Evolutionary conservation across 2,888 invertebrate species (phyloP).

Genomic region (Antheraea assamensis): DNA sequence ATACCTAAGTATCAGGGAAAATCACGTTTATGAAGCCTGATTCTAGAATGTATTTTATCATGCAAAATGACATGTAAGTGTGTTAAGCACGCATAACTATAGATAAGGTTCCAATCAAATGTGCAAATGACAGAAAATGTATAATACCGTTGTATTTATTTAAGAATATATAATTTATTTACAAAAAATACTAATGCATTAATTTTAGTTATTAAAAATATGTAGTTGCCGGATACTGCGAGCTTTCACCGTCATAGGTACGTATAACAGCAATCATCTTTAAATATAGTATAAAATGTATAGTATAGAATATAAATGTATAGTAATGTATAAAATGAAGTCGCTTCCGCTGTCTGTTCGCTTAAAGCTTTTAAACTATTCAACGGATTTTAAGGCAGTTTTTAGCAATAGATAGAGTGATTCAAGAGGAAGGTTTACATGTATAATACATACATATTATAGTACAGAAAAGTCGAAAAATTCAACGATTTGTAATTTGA

Average conservation of each 20-base stretch:
- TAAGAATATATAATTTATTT: neutral
- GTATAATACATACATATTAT: too few species aligned
- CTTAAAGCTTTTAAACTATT: too few species aligned
- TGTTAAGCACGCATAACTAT: neutral
- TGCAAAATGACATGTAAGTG: neutral
- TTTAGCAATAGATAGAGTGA: too few species aligned
- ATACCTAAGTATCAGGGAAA: neutral
- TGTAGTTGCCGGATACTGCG: neutral
- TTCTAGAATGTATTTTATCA: neutral
- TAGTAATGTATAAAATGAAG: too few species aligned
- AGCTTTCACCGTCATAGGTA: neutral
- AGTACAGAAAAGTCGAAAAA: too few species aligned
- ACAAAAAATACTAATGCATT: neutral
- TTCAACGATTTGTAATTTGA: too few species aligned
- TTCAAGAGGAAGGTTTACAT: too few species aligned
- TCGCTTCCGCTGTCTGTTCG: too few species aligned
- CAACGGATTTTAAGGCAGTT: too few species aligned
- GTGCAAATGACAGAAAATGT: neutral
- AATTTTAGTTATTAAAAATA: neutral
- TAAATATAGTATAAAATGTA: too few species aligned
- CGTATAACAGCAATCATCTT: too few species aligned
- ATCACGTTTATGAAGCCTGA: neutral
- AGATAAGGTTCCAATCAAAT: neutral
- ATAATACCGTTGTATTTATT: neutral
- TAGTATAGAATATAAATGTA: too few species aligned